A percentile compares a stretch with the other conserved stretches of the same genome.
Conservation (phyloP, 2,113 vertebrate genomes). For the Corythaeola cristata region DNA sequence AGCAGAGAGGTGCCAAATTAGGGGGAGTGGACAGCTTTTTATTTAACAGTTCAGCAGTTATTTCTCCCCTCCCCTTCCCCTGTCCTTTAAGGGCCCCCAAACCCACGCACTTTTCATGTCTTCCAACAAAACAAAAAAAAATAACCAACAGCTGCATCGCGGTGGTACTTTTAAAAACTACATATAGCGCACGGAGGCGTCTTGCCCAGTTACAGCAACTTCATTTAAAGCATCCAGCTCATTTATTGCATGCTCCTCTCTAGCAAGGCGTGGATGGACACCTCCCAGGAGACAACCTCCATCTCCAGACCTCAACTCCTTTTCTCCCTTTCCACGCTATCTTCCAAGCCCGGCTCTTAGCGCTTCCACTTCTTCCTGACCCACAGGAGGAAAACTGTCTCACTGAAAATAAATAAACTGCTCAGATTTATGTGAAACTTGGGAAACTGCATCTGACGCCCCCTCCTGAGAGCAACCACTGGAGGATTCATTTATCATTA, state of each 20-base stretch:
- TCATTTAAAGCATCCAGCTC: not conserved
- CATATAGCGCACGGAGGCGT: not conserved
- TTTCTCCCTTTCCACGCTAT: not conserved
- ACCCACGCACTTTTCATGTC: not conserved
- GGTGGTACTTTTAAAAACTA: not conserved
- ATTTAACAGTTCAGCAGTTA: not conserved
- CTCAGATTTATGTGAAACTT: not conserved
- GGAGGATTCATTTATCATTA: not conserved
- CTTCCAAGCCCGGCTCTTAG: not conserved
- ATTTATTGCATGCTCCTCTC: not conserved
- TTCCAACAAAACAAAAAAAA: not conserved
- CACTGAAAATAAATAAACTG: not conserved
- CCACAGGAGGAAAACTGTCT: not conserved
- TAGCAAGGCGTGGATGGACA: not conserved
- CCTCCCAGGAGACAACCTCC: not conserved
- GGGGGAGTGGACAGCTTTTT: not conserved
- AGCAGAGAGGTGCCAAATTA: not conserved
- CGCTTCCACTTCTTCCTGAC: not conserved
- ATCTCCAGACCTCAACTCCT: not conserved
- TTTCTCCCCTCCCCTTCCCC: not conserved
- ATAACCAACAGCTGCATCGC: not conserved
- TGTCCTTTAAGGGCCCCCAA: not conserved
- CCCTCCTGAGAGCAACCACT: not conserved
- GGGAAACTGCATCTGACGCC: not conserved
- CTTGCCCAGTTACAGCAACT: not conserved